These are phyloP conservation scores for Gracilinanus agilis DNA, from an alignment of 2,113 vertebrate genomes.

Conservation along the genomic window DNA sequence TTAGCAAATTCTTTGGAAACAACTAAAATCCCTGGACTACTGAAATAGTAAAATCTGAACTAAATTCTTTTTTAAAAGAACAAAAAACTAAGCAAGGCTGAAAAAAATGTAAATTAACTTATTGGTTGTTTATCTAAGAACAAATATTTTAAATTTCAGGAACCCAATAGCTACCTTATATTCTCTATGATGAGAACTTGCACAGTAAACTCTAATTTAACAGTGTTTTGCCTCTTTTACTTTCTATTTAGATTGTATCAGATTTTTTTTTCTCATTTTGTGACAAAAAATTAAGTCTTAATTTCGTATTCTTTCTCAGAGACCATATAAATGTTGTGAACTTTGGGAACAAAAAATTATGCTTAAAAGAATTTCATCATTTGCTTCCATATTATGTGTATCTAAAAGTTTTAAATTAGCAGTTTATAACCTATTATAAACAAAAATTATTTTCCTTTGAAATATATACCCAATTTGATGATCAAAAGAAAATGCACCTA, in stretches of 20 bases:
- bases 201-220: neutral
- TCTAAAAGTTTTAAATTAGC: slow-evolving; percentile 73
- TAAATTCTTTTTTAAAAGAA: neutral
- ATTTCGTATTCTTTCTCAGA: neutral
- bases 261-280: neutral
- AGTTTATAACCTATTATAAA: slow-evolving; percentile 54
- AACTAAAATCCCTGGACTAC: neutral
- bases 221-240: neutral
- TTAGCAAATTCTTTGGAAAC: neutral
- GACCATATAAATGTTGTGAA: neutral
- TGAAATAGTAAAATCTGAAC: neutral
- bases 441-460: slow-evolving; percentile 25
- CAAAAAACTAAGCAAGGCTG: neutral
- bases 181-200: neutral
- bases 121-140: neutral
- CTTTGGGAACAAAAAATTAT: slow-evolving; percentile 61
- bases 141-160: neutral
- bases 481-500: slow-evolving; percentile 28
- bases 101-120: neutral
- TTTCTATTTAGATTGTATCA: neutral
- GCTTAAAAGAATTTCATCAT: slow-evolving; percentile 61
- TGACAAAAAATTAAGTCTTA: slow-evolving; percentile 1
- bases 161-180: neutral
- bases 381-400: slow-evolving; percentile 57
- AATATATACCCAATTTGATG: slow-evolving; percentile 72